Evolutionary conservation across 2,888 invertebrate species (phyloP), one percentile per base, ranked within the genome.

Genomic region (Cephus spinipes): DNA sequence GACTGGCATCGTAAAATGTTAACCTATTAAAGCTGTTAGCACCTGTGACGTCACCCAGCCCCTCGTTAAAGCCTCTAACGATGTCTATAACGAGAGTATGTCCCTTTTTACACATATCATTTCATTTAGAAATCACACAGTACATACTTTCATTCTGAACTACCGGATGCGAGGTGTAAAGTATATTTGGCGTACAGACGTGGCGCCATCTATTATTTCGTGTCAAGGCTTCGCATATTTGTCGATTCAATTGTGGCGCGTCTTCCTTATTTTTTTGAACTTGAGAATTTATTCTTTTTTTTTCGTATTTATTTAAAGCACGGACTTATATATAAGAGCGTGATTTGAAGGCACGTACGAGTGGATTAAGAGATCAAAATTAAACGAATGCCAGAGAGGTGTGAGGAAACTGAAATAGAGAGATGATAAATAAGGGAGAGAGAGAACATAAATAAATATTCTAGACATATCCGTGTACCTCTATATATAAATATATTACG

Each of bases 391-490:
- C 23, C 32, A 33, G 23, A 71, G 15, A 12, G 33, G 9, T 12
- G 33, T 0, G 15, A 71, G 9, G 32, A 15, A 71, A 15, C 6
- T 71, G 23, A 71, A 31, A 15, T 12, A 69, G 4, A 30, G 30
- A 69, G 12, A 31, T 3, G 69, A 69, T 69, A 69, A 69, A 69
- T 32, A 12, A 69, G 23, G 3, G 15, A 23, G 23, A 40, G 40
- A 55, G 23, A 55, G 55, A 55, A 55, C 9, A 2, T 55, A 23
- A 23, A 55, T 55, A 55, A 55, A 9, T 55, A 23, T 55, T 15
- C 55, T 55, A 84, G 81, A 87, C 87, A 88, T 88, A 89, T 88
- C 87, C 85, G 81, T 84, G 85, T 86, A 86, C 80, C 83, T 85
- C 81, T 79, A 81, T 75, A 75, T 77, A 76, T 55, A 55, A 15